Conservation (phyloP, 2,888 invertebrate genomes). For the Bugula neritina region DNA sequence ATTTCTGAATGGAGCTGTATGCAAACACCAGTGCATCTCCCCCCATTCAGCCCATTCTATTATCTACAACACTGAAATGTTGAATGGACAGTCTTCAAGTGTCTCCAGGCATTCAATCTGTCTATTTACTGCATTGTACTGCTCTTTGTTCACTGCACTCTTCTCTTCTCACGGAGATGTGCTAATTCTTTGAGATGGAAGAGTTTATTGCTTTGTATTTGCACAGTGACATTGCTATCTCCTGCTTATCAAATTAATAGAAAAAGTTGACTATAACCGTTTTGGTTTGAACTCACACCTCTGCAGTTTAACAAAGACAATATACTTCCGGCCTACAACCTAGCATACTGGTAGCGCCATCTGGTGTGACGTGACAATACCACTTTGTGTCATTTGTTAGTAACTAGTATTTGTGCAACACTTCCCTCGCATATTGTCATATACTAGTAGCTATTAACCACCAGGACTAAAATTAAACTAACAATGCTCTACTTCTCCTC, state of each 20-base stretch:
- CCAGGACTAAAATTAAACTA: too few relatives aligned
- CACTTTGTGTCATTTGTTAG: too few relatives aligned
- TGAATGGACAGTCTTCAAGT: not conserved
- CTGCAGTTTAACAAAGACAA: too few relatives aligned
- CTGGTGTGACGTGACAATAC: too few relatives aligned
- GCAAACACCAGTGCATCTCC: not conserved
- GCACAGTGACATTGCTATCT: not conserved
- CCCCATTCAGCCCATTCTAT: not conserved
- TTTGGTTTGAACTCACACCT: constrained; percentile 42
- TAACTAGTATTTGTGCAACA: too few relatives aligned
- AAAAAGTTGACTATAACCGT: not conserved
- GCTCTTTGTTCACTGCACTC: not conserved
- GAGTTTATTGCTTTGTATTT: not conserved
- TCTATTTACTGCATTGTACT: not conserved
- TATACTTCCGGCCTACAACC: too few relatives aligned
- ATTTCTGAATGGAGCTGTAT: not conserved
- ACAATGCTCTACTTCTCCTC: too few relatives aligned
- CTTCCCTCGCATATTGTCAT: too few relatives aligned
- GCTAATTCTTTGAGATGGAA: not conserved
- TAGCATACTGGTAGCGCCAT: too few relatives aligned
- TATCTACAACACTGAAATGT: not conserved
- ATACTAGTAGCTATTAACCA: too few relatives aligned
- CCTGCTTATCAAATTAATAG: not conserved
- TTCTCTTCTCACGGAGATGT: not conserved
- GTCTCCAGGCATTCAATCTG: not conserved